A percentile compares a stretch with the other conserved stretches of the same genome.
Conservation (phyloP, 2,888 invertebrate genomes). For the Kryphioiulus occultus region DNA sequence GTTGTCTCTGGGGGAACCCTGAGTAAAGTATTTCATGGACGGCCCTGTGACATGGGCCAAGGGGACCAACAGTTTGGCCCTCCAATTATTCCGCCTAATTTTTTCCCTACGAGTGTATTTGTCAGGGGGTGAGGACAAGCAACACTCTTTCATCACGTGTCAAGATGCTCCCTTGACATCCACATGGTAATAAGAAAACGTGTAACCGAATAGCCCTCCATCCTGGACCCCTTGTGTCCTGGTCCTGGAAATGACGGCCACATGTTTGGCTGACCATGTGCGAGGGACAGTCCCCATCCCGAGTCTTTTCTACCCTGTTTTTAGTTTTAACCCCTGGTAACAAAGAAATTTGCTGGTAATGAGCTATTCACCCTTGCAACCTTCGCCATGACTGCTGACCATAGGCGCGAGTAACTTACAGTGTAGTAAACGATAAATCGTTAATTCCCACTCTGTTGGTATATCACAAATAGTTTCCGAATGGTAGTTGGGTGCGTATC, state of each 20-base stretch:
- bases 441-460: not conserved
- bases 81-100: conserved; percentile 26
- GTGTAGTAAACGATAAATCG: not conserved
- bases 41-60: not conserved
- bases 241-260: conserved; percentile 24
- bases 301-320: not conserved
- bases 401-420: not conserved
- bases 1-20: no score
- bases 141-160: conserved; percentile 19
- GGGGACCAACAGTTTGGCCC: not conserved
- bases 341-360: not conserved
- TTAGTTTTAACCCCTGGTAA: not conserved
- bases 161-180: conserved; percentile 35
- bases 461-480: no score
- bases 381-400: not conserved
- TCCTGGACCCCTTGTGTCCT: conserved; percentile 7
- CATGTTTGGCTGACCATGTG: conserved; percentile 30
- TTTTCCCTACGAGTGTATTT: conserved; percentile 29
- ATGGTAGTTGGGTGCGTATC: no score
- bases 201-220: not conserved
- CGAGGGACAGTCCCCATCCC: not conserved
- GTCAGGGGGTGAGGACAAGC: not conserved
- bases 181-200: conserved; percentile 29
- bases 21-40: no score
- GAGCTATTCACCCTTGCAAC: not conserved